Conservation (phyloP, 2,888 invertebrate species). For the Agriopis leucophaearia region DNA sequence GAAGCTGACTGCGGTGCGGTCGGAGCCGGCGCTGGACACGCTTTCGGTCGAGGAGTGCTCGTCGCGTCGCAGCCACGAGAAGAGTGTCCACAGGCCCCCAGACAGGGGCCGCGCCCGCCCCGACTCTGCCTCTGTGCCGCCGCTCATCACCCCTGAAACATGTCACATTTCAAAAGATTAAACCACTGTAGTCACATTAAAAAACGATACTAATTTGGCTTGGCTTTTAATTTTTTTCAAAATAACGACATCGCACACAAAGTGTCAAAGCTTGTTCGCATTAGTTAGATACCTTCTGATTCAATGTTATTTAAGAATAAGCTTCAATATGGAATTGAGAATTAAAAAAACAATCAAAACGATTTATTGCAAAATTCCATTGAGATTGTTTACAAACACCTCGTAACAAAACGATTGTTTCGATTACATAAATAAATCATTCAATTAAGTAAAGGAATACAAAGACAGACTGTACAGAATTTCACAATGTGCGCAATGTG, state of each 20-base stretch:
- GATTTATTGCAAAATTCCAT: too few relatives aligned
- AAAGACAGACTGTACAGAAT: background rate
- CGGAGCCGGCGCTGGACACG: conserved; percentile 89
- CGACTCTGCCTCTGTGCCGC: conserved; percentile 62
- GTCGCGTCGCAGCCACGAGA: conserved; percentile 90
- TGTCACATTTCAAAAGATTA: background rate
- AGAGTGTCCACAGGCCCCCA: conserved; percentile 86
- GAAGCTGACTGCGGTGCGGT: conserved; percentile 90
- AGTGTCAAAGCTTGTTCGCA: background rate
- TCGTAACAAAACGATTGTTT: background rate
- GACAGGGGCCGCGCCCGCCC: conserved; percentile 78
- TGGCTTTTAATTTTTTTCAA: too few relatives aligned
- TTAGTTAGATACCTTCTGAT: background rate
- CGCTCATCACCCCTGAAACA: conserved; percentile 78
- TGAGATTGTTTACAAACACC: conserved; percentile 27
- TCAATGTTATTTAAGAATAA: background rate
- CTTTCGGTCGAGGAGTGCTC: conserved; percentile 82
- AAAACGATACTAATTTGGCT: too few relatives aligned
- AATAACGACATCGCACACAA: background rate
- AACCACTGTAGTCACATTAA: background rate
- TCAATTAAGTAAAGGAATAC: background rate
- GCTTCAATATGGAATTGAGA: background rate
- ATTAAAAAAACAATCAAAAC: too few relatives aligned
- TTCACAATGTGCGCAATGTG: conserved; percentile 32
- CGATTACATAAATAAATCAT: background rate